Conservation (phyloP, 1,140 invertebrate species). For the Reticulitermes speratus region DNA sequence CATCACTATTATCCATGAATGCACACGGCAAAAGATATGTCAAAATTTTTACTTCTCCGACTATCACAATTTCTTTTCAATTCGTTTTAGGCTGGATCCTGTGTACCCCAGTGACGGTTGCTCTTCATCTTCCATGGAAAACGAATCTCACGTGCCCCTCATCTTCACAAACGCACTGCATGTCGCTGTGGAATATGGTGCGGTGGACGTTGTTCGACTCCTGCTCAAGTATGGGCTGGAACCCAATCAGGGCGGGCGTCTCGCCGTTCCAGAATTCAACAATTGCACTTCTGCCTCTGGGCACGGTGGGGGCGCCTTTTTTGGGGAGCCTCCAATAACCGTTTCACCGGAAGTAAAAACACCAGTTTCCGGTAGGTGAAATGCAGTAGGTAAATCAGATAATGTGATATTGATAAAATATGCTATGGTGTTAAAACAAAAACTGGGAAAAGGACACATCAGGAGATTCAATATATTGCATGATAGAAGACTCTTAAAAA, state of each 20-base stretch:
- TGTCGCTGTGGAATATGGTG: slow-evolving; percentile 56
- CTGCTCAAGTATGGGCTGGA: slow-evolving; percentile 57
- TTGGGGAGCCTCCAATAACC: slow-evolving; percentile 16
- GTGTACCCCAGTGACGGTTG: background rate
- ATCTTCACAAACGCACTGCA: slow-evolving; percentile 59
- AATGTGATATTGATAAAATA: too few species aligned
- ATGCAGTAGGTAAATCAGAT: too few species aligned
- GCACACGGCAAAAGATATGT: too few species aligned
- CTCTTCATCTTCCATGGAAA: slow-evolving; percentile 33
- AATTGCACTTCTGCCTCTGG: background rate
- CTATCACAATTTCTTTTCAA: background rate
- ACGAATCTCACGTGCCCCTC: slow-evolving; percentile 41
- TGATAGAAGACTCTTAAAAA: too few species aligned
- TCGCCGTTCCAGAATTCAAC: slow-evolving; percentile 35
- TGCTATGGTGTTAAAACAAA: too few species aligned
- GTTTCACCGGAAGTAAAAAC: slow-evolving; percentile 21
- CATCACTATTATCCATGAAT: too few species aligned
- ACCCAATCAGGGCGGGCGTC: slow-evolving; percentile 53
- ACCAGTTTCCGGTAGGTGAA: background rate
- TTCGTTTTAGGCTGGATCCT: slow-evolving; percentile 38
- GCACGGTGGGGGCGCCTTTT: slow-evolving; percentile 24
- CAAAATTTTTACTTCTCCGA: too few species aligned
- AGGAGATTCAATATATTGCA: too few species aligned
- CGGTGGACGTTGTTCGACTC: slow-evolving; percentile 55
- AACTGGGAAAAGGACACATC: too few species aligned